Conservation (phyloP, 2,797 vertebrate species). For the Alosa sapidissima region DNA sequence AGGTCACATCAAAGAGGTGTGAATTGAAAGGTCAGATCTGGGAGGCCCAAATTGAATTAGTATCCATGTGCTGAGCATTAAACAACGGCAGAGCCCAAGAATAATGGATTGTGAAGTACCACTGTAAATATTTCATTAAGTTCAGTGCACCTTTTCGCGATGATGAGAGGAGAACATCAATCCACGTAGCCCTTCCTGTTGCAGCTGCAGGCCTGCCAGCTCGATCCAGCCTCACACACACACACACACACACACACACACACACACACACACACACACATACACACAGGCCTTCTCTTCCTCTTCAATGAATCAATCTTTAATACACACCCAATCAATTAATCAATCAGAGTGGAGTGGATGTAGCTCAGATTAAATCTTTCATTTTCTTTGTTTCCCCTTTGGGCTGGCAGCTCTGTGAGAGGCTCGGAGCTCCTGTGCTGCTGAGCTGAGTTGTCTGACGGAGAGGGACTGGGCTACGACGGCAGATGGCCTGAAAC, state of each 20-base stretch:
- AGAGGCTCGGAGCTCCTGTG: background rate
- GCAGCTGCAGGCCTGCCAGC: too few relatives aligned
- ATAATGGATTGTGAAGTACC: constrained; percentile 18
- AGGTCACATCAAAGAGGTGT: constrained; percentile 3
- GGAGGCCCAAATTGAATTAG: constrained; percentile 19
- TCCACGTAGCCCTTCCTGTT: background rate
- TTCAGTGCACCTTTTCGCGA: background rate
- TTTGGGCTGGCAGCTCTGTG: background rate
- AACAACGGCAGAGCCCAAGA: background rate
- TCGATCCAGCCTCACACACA: background rate
- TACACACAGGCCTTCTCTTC: background rate
- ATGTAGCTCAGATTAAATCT: constrained; percentile 14
- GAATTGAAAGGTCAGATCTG: constrained; percentile 20
- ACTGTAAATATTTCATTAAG: constrained; percentile 23
- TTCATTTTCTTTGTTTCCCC: constrained; percentile 2
- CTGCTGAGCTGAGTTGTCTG: background rate
- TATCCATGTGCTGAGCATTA: background rate
- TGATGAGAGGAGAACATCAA: constrained; percentile 5
- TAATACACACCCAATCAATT: background rate
- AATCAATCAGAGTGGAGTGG: background rate
- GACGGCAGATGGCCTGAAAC: background rate
- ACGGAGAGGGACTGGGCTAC: too few relatives aligned
- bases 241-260: background rate
- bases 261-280: background rate
- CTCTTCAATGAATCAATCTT: constrained; percentile 2